These are phyloP conservation scores for Spodoptera littoralis DNA, from an alignment of 2,888 invertebrate species.

Conservation along the genomic window DNA sequence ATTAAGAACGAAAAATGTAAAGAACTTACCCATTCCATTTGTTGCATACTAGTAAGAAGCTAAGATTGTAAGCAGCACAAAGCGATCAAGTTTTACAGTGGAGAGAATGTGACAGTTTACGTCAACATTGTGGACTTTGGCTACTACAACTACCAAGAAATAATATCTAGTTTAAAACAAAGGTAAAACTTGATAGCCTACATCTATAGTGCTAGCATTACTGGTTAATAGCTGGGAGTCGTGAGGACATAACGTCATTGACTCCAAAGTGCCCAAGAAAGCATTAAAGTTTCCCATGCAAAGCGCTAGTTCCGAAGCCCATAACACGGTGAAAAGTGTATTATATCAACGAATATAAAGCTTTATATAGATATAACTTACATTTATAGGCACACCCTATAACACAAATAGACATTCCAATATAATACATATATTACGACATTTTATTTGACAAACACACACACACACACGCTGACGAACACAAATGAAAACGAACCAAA, in stretches of 20 bases:
- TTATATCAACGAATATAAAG: slow-evolving; percentile 47
- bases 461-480: slow-evolving; percentile 45
- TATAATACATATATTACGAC: slow-evolving; percentile 38
- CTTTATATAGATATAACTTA: slow-evolving; percentile 47
- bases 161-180: too few relatives aligned
- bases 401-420: slow-evolving; percentile 54
- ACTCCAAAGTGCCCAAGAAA: slow-evolving; percentile 70
- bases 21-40: slow-evolving; percentile 24
- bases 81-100: slow-evolving; percentile 37
- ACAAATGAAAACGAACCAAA: slow-evolving; percentile 40
- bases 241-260: slow-evolving; percentile 84
- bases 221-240: slow-evolving; percentile 70
- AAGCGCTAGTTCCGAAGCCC: slow-evolving; percentile 57
- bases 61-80: slow-evolving; percentile 23
- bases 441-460: slow-evolving; percentile 34
- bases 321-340: slow-evolving; percentile 37
- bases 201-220: slow-evolving; percentile 43
- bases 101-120: background rate
- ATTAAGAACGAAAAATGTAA: slow-evolving; percentile 13
- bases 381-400: slow-evolving; percentile 54
- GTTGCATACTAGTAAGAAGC: slow-evolving; percentile 10
- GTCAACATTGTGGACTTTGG: background rate
- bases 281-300: slow-evolving; percentile 63
- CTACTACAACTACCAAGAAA: background rate
- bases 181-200: slow-evolving; percentile 40